Percentiles rank a stretch among this genome's conserved stretches.
phyloP scores from a whole-genome alignment of 2,113 vertebrate species.

The Myotis brandtii region DNA sequence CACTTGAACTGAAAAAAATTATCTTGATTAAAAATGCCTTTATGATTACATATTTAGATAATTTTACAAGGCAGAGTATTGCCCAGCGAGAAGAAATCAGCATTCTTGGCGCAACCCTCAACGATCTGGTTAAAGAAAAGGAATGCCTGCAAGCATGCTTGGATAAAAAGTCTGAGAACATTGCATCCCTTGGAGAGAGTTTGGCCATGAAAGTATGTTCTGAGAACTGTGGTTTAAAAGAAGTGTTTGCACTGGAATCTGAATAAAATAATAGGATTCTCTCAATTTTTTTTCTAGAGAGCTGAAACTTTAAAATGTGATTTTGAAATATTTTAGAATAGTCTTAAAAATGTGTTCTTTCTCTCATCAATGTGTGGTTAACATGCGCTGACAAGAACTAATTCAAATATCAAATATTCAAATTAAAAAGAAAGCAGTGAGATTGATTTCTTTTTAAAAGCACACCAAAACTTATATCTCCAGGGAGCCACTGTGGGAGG shows the following conservation, averaged over 20 bases:
- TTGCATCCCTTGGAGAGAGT: slow-evolving; percentile 84
- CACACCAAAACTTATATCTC: slow-evolving; percentile 18
- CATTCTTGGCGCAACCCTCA: slow-evolving; percentile 83
- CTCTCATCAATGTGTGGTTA: slow-evolving; percentile 38
- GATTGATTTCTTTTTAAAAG: slow-evolving; percentile 40
- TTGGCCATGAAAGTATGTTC: slow-evolving; percentile 85
- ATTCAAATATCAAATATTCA: slow-evolving; percentile 44
- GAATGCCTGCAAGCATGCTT: slow-evolving; percentile 85
- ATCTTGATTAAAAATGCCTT: slow-evolving; percentile 69
- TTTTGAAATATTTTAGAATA: slow-evolving; percentile 56
- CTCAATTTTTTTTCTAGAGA: slow-evolving; percentile 54
- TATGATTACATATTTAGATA: slow-evolving; percentile 83
- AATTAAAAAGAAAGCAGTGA: neutral
- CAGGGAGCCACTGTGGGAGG: neutral
- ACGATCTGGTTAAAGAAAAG: slow-evolving; percentile 85
- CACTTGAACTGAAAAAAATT: slow-evolving; percentile 39
- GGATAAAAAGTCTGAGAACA: slow-evolving; percentile 87
- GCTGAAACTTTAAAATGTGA: slow-evolving; percentile 61
- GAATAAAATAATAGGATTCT: slow-evolving; percentile 68
- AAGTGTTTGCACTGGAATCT: slow-evolving; percentile 53
- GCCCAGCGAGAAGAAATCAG: slow-evolving; percentile 85
- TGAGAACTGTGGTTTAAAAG: slow-evolving; percentile 60
- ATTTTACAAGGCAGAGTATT: slow-evolving; percentile 85
- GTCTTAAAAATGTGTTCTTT: slow-evolving; percentile 58
- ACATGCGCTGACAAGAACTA: neutral